Conservation (phyloP, 2,113 vertebrate genomes). For the Eidolon helvum region DNA sequence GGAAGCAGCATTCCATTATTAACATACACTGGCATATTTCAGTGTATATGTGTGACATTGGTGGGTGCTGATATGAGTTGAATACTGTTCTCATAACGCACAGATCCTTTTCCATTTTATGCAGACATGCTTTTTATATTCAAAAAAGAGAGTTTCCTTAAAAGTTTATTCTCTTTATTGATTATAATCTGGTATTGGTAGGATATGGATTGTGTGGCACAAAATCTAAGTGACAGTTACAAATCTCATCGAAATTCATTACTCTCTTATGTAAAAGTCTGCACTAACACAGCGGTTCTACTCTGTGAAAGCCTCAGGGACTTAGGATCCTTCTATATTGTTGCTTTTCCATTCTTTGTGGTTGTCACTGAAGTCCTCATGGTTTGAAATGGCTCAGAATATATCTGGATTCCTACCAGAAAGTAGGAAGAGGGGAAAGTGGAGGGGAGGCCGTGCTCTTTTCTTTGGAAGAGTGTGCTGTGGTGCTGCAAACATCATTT, state of each 20-base stretch:
- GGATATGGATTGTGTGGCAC: not conserved
- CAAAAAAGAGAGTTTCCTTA: not conserved
- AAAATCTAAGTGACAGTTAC: not conserved
- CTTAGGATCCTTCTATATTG: not conserved
- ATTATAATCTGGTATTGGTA: not conserved
- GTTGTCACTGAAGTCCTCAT: not conserved
- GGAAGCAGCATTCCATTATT: not conserved
- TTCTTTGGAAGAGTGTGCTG: not conserved
- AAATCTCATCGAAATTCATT: not conserved
- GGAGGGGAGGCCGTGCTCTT: not conserved
- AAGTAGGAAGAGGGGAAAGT: not conserved
- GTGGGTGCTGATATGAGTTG: not conserved
- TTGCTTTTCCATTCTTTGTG: not conserved
- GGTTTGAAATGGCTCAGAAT: not conserved
- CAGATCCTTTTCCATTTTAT: not conserved
- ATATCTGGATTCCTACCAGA: not conserved
- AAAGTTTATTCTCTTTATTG: not conserved
- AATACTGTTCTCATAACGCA: not conserved
- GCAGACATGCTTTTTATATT: not conserved
- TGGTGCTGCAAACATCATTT: not conserved
- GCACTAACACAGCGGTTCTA: not conserved
- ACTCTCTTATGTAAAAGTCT: not conserved
- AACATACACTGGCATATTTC: not conserved
- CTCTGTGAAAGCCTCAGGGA: not conserved
- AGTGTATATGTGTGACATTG: not conserved